phyloP scores from a whole-genome alignment of 2,888 invertebrate species.

The Psococerastis gibbosa region DNA sequence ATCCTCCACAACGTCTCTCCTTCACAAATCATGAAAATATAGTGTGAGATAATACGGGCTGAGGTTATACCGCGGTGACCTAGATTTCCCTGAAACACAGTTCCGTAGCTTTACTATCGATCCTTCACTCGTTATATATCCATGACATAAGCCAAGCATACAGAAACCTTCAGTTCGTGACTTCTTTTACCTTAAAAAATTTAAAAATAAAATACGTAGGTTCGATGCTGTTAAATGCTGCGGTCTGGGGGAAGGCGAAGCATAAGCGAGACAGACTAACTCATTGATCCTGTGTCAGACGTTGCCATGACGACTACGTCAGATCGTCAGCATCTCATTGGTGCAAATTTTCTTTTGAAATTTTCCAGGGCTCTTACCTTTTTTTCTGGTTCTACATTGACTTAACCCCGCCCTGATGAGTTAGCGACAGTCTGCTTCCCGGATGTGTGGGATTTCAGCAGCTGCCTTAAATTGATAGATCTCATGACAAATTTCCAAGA shows the following conservation, averaged over 20 bases:
- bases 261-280: background rate
- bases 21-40: too few relatives aligned
- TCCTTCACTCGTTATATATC: too few relatives aligned
- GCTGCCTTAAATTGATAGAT: too few relatives aligned
- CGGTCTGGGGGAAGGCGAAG: background rate
- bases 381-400: background rate
- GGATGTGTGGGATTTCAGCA: too few relatives aligned
- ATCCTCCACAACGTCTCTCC: too few relatives aligned
- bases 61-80: too few relatives aligned
- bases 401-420: background rate
- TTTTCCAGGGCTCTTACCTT: background rate
- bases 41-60: too few relatives aligned
- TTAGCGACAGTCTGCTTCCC: background rate
- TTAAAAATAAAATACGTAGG: background rate
- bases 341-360: background rate
- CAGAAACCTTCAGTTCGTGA: background rate
- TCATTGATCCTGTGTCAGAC: background rate
- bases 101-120: background rate
- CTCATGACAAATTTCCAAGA: too few relatives aligned
- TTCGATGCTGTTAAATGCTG: background rate
- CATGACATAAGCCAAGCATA: background rate
- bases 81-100: background rate
- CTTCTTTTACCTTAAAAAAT: background rate
- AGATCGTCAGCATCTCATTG: constrained; percentile 8
- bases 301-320: constrained; percentile 6